Evolutionary conservation across 2,888 invertebrate genomes (phyloP), one percentile per base, ranked within the genome.

Genomic region (Eulithis prunata): DNA sequence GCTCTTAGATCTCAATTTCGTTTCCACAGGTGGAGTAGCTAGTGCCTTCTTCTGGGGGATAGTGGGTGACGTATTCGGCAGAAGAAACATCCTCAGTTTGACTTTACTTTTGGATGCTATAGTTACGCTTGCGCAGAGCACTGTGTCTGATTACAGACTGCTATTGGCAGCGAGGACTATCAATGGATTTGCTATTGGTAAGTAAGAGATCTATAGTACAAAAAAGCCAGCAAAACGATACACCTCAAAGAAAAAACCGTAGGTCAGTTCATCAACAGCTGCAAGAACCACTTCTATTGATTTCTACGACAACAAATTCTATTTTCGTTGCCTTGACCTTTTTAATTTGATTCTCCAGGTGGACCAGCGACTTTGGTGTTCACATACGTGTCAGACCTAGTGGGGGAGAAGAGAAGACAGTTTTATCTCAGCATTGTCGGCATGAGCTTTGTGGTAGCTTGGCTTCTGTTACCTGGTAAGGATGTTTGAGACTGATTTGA

Each of bases 11-110:
- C 21, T 51, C 14, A 47, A 6, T 8, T 14, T 14, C 2, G 12
- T 12, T 5, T 43, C 28, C 28, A 4, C 76, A 95, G 95, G 96
- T 74, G 95, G 95, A 8, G 94, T 94, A 1, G 84, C 94, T 6
- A 96, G 96, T 68, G 95, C 96, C 0, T 95, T 96, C 82, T 89
- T 97, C 74, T 96, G 96, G 96, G 96, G 97, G 0, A 93, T 95
- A 1, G 88, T 96, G 0, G 96, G 96, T 0, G 97, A 97, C 79
- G 94, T 94, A 14, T 87, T 94, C 47, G 97, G 97, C 0, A 90
- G 96, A 55, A 92, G 94, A 56, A 93, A 93, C 59, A 91, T 94
- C 21, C 88, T 96, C 28, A 87, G 95, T 58, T 74, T 94, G 69
- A 91, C 94, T 0, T 78, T 95, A 6, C 75, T 94, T 0, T 67